phyloP scores from a whole-genome alignment of 2,113 vertebrate species.

The Rattus norvegicus region DNA sequence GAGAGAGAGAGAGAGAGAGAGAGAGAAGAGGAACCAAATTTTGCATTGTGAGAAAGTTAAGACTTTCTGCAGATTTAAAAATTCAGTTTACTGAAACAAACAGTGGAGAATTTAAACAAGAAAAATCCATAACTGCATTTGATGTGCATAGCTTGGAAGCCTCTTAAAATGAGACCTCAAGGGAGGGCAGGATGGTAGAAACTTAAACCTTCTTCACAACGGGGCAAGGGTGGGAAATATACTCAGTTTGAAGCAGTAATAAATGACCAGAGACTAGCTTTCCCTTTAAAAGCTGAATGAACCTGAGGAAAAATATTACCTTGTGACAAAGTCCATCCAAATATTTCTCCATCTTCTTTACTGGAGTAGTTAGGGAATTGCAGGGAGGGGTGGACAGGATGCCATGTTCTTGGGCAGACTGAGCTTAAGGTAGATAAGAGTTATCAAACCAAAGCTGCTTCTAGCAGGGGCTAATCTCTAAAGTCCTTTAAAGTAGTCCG shows the following conservation, averaged over 20 bases:
- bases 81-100: neutral
- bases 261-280: neutral
- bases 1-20: neutral
- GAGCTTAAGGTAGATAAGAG: neutral
- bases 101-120: neutral
- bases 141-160: neutral
- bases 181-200: neutral
- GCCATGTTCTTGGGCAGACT: neutral
- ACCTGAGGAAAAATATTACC: neutral
- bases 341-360: neutral
- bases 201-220: neutral
- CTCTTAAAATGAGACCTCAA: neutral
- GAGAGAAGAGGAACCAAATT: neutral
- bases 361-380: too few relatives aligned
- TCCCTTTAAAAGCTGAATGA: neutral
- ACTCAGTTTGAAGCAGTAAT: neutral
- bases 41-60: neutral
- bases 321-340: neutral
- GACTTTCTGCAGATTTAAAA: neutral
- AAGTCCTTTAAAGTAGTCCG: neutral
- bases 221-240: neutral
- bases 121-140: neutral
- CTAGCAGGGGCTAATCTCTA: neutral
- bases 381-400: neutral
- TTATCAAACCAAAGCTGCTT: neutral